Evolutionary conservation across 2,888 invertebrate species (phyloP), one percentile per base, ranked within the genome.

Genomic region (Rhagonycha fulva): DNA sequence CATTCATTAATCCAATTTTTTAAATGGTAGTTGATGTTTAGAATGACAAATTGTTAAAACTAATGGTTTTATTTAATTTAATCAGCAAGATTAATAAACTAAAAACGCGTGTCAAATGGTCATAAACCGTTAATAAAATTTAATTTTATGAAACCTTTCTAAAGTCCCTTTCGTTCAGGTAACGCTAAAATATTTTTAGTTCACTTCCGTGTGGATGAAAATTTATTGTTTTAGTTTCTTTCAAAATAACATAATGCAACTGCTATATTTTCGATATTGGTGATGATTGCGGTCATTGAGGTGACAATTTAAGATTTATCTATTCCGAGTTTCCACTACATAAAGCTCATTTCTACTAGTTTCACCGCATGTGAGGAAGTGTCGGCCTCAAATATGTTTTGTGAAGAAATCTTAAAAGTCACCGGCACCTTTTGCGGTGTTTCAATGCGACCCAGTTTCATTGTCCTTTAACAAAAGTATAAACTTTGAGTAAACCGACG

Each of bases 261-360:
- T 62, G 19, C 24, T 66, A 24, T 66, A 23, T 66, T 66, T 66
- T 66, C 63, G 62, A 69, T 71, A 68, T 68, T 75, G 63, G 71
- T 62, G 72, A 67, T 62, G 32, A 72, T 32, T 74, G 72, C 67
- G 73, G 71, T 75, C 76, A 77, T 74, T 79, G 77, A 82, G 81
- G 81, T 81, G 82, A 81, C 82, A 81, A 79, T 77, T 62, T 12
- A 70, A 80, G 80, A 82, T 82, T 82, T 82, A 82, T 82, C 78
- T 79, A 79, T 82, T 82, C 80, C 80, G 78, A 80, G 79, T 82
- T 84, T 83, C 82, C 82, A 81, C 82, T 81, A 83, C 83, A 83
- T 83, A 83, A 83, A 84, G 75, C 81, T 76, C 78, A 80, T 82
- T 81, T 75, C 79, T 76, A 79, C 66, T 76, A 76, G 77, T 78